Conservation (phyloP, 2,113 vertebrate species). For the Ictalurus furcatus region DNA sequence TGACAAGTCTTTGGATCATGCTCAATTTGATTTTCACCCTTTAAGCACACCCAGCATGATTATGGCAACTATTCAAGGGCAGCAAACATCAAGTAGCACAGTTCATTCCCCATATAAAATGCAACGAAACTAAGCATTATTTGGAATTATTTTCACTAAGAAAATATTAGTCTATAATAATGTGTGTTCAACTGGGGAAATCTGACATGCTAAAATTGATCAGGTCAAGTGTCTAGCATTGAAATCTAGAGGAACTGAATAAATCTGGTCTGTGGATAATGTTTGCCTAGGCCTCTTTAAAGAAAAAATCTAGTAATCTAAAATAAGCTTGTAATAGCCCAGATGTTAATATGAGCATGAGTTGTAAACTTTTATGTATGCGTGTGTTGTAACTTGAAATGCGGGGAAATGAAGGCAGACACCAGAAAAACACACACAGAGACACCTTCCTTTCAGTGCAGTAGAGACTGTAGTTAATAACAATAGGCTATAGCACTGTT, state of each 20-base stretch:
- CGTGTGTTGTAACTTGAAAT: not conserved
- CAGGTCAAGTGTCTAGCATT: not conserved
- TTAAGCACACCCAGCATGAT: constrained; percentile 34
- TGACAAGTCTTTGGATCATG: constrained; percentile 2
- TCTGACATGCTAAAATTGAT: not conserved
- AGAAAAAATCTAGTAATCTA: not conserved
- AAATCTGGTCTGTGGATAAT: not conserved
- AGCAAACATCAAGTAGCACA: not conserved
- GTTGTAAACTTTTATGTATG: not conserved
- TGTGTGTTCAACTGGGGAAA: not conserved
- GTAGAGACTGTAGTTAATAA: not conserved
- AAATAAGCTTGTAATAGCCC: not conserved
- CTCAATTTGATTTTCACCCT: constrained; percentile 36
- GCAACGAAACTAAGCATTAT: not conserved
- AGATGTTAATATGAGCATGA: not conserved
- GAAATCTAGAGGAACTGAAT: not conserved
- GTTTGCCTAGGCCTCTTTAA: not conserved
- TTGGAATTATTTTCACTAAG: not conserved
- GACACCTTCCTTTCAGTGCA: not conserved
- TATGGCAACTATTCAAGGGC: constrained; percentile 30
- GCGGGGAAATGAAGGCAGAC: not conserved
- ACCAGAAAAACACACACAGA: not conserved
- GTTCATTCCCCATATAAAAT: not conserved
- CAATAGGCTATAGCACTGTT: not conserved
- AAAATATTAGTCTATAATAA: not conserved